Evolutionary conservation across 1,140 invertebrate species (phyloP).

Genomic region (silkworm (Bombyx mori)): DNA sequence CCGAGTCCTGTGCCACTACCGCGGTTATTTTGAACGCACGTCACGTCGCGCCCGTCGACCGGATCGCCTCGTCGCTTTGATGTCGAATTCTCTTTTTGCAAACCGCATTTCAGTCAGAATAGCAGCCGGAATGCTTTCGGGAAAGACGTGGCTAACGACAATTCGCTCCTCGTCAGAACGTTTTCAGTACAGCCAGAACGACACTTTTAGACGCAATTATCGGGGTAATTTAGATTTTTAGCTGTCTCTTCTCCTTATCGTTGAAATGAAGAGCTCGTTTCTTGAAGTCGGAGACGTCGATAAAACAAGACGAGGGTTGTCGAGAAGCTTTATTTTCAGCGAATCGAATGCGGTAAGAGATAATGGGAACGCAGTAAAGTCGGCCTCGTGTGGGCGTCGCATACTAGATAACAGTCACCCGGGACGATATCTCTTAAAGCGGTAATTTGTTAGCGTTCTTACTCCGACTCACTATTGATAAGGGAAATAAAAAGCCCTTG

Average conservation of each 20-base stretch:
- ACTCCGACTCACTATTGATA: conserved; percentile 31
- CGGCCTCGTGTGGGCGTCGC: conserved; percentile 43
- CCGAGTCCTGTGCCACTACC: conserved; percentile 23
- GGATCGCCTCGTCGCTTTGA: conserved; percentile 56
- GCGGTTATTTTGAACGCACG: conserved; percentile 60
- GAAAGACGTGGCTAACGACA: conserved; percentile 36
- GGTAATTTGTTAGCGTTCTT: conserved; percentile 55
- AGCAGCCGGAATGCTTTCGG: conserved; percentile 55
- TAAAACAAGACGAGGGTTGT: conserved; percentile 10
- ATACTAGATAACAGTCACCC: conserved; percentile 37
- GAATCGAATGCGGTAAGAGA: conserved; percentile 43
- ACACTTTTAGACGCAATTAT: conserved; percentile 7
- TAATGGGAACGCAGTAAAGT: conserved; percentile 48
- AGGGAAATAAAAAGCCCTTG: conserved; percentile 21
- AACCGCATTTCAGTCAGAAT: conserved; percentile 48
- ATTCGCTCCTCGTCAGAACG: conserved; percentile 16
- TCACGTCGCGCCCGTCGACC: conserved; percentile 48
- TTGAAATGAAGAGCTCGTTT: conserved; percentile 15
- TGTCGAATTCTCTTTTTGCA: conserved; percentile 65
- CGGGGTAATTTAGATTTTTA: conserved; percentile 4
- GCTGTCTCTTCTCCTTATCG: background rate
- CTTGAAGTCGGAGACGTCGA: conserved; percentile 16
- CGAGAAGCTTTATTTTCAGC: conserved; percentile 51
- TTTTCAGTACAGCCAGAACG: conserved; percentile 8
- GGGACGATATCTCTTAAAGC: conserved; percentile 47